phyloP scores from a whole-genome alignment of 2,113 vertebrate species.

The Odontophorus gujanensis region DNA sequence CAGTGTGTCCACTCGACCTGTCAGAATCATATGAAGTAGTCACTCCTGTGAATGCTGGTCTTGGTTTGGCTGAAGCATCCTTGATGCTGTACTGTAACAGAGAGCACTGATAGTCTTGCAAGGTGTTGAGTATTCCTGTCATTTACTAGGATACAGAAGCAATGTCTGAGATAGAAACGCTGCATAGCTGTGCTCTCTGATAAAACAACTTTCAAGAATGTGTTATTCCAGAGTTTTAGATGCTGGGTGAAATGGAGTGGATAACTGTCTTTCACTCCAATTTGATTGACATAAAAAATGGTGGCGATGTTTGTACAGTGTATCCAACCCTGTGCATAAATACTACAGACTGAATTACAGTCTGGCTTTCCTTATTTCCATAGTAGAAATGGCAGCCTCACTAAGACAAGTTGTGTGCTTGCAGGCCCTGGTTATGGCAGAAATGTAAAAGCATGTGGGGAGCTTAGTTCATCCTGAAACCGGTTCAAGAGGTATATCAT shows the following conservation, averaged over 20 bases:
- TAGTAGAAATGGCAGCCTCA: neutral
- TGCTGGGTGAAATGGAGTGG: neutral
- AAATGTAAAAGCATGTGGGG: neutral
- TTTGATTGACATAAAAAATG: neutral
- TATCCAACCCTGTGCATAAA: neutral
- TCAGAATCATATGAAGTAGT: fast-evolving
- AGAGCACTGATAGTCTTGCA: neutral
- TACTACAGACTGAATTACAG: neutral
- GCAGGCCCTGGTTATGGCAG: neutral
- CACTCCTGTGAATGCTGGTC: neutral
- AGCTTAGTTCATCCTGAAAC: neutral
- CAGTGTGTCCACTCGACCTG: neutral
- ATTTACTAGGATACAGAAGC: neutral
- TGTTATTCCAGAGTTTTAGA: neutral
- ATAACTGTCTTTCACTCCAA: neutral
- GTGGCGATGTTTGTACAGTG: neutral
- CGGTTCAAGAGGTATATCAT: neutral
- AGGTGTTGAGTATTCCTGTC: neutral
- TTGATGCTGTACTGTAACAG: neutral
- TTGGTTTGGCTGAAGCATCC: neutral
- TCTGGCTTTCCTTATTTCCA: neutral
- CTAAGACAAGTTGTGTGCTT: neutral
- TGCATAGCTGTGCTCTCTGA: neutral
- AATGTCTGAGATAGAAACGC: neutral
- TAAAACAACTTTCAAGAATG: neutral